Evolutionary conservation across 1,140 invertebrate species (phyloP).

Genomic region (Plectrocnemia conspersa): DNA sequence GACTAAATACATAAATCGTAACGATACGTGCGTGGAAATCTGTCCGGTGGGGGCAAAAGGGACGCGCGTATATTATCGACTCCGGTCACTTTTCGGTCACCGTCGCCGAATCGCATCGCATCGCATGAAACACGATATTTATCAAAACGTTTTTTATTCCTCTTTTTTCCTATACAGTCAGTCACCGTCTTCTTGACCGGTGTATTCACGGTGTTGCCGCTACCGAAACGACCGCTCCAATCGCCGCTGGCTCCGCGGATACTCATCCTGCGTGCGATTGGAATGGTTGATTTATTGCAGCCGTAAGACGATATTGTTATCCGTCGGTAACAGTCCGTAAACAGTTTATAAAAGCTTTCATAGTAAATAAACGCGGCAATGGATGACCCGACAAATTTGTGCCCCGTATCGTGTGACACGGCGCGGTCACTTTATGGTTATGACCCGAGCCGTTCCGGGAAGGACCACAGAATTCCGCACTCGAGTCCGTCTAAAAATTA

Average conservation of each 20-base stretch:
- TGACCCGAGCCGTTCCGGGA: conserved; percentile 5
- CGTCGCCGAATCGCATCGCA: background rate
- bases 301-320: conserved; percentile 11
- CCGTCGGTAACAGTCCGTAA: conserved; percentile 7
- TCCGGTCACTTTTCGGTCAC: background rate
- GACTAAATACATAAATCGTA: no score
- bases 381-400: conserved; percentile 12
- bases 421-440: background rate
- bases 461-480: background rate
- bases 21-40: no score
- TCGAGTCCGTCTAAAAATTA: conserved; percentile 3
- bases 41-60: no score
- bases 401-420: conserved; percentile 10
- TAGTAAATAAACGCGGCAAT: conserved; percentile 8
- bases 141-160: conserved; percentile 5
- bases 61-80: background rate
- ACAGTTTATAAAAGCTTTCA: conserved; percentile 16
- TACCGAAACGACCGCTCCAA: conserved; percentile 8
- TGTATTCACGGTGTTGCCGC: conserved; percentile 4
- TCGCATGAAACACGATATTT: conserved; percentile 6
- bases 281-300: conserved; percentile 6
- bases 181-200: background rate
- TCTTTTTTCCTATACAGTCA: background rate
- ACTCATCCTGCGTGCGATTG: background rate
- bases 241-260: background rate